A percentile compares a stretch with the other conserved stretches of the same genome.
phyloP scores from a whole-genome alignment of 2,888 invertebrate genomes.

The Lymantria dispar region DNA sequence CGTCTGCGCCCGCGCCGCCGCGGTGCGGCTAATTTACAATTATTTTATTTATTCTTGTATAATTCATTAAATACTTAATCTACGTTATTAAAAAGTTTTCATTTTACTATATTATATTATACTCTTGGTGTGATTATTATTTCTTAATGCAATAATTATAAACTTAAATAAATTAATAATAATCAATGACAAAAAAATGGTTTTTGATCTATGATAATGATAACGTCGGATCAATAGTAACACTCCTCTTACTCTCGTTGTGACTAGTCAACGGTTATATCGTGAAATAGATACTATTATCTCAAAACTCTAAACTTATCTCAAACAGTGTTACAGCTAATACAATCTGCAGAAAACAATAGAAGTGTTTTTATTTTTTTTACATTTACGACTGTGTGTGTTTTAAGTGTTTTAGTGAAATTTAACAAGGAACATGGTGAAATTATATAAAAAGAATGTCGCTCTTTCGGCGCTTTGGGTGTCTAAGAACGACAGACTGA shows the following conservation, averaged over 20 bases:
- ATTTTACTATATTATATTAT: background rate
- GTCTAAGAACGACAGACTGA: slow-evolving; percentile 54
- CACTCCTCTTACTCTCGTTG: slow-evolving; percentile 29
- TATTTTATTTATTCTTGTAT: background rate
- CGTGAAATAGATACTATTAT: slow-evolving; percentile 33
- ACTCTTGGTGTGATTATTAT: background rate
- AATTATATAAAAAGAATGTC: slow-evolving; percentile 59
- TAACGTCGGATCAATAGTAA: slow-evolving; percentile 42
- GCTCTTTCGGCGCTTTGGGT: slow-evolving; percentile 65
- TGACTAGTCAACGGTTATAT: slow-evolving; percentile 23
- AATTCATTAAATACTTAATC: background rate
- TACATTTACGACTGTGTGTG: slow-evolving; percentile 1
- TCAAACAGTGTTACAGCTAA: slow-evolving; percentile 4
- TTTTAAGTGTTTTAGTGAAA: slow-evolving; percentile 10
- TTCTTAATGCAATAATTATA: background rate
- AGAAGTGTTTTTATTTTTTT: slow-evolving; percentile 1
- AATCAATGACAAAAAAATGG: background rate
- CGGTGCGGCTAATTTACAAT: background rate
- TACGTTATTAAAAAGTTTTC: background rate
- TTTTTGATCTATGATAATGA: slow-evolving; percentile 40
- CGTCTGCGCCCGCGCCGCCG: slow-evolving; percentile 32
- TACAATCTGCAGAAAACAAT: background rate
- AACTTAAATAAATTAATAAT: background rate
- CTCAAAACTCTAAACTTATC: slow-evolving; percentile 13
- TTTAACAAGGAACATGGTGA: slow-evolving; percentile 60